Conservation (phyloP, 1,140 invertebrate species). For the Halesus radiatus region DNA sequence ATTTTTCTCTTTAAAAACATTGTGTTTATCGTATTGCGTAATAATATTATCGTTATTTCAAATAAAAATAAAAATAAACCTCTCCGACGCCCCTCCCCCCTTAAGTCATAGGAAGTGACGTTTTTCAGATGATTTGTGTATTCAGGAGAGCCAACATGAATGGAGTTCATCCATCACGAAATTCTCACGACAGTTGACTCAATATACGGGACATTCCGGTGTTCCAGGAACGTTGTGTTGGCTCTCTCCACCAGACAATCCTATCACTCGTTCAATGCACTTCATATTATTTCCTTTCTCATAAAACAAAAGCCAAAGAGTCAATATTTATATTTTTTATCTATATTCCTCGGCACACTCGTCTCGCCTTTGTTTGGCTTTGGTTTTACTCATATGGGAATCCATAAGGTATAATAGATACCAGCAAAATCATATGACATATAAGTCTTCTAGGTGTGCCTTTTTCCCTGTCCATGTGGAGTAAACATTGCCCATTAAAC, state of each 20-base stretch:
- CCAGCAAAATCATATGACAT: not conserved
- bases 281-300: constrained; percentile 46
- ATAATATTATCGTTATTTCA: too few relatives aligned
- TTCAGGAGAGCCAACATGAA: not conserved
- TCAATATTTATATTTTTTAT: constrained; percentile 52
- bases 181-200: constrained; percentile 44
- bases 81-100: too few relatives aligned
- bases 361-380: constrained; percentile 44
- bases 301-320: constrained; percentile 48
- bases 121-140: too few relatives aligned
- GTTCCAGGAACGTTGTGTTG: constrained; percentile 40
- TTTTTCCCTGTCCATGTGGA: constrained; percentile 30
- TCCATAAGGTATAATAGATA: not conserved
- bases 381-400: constrained; percentile 24
- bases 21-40: too few relatives aligned
- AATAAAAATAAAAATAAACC: too few relatives aligned
- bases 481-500: constrained; percentile 44
- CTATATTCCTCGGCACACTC: constrained; percentile 12
- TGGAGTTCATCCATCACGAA: constrained; percentile 2
- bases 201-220: constrained; percentile 32
- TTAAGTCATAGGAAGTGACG: too few relatives aligned
- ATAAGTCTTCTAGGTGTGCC: constrained; percentile 5
- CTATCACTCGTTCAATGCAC: constrained; percentile 41
- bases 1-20: too few relatives aligned
- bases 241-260: constrained; percentile 40